Evolutionary conservation across 2,113 vertebrate genomes (phyloP).

Genomic region (Anguilla rostrata): DNA sequence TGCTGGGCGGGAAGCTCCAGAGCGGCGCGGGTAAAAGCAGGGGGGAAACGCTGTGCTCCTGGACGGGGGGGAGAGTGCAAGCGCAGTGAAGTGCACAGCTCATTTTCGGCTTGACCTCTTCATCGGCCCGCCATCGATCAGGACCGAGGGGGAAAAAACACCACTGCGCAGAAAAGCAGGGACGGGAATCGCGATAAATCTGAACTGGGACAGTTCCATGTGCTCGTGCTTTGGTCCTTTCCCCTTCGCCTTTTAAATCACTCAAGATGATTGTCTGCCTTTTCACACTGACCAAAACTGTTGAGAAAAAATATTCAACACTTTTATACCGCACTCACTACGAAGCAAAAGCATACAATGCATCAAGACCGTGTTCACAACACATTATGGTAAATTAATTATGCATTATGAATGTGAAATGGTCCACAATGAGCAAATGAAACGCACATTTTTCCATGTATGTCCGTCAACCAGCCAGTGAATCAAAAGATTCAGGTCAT

Average conservation of each 20-base stretch:
- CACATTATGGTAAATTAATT: neutral
- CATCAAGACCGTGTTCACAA: neutral
- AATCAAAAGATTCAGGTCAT: no score
- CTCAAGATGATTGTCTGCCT: neutral
- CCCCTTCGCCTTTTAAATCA: neutral
- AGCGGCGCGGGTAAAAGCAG: slow-evolving; percentile 22
- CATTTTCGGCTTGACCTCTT: slow-evolving; percentile 25
- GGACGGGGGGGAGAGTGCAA: slow-evolving; percentile 32
- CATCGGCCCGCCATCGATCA: slow-evolving; percentile 30
- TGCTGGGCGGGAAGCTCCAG: neutral
- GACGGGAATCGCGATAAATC: neutral
- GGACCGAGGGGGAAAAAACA: neutral
- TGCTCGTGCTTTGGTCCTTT: neutral
- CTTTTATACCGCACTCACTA: neutral
- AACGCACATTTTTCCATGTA: no score
- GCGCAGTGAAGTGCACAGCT: slow-evolving; percentile 45
- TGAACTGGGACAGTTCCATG: neutral
- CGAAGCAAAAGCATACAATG: neutral
- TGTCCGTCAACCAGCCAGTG: no score
- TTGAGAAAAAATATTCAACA: neutral
- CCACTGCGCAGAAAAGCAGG: neutral
- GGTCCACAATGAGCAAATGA: no score
- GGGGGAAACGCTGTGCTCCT: slow-evolving; percentile 2
- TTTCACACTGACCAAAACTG: neutral
- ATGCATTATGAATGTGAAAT: neutral